These are phyloP conservation scores for Tortricodes alternella DNA, from an alignment of 2,888 invertebrate genomes.

Conservation along the genomic window DNA sequence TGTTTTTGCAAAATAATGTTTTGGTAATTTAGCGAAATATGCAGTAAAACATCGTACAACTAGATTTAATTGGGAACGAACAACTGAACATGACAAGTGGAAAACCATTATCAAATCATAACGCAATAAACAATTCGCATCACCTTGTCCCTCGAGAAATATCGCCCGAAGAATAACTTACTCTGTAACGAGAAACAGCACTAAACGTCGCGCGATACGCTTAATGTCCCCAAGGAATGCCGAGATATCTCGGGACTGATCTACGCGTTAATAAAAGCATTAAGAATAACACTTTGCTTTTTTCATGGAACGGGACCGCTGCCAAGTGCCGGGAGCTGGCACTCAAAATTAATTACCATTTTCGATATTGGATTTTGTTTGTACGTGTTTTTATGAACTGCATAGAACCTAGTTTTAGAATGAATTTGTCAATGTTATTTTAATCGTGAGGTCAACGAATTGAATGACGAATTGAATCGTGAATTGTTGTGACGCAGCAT, in stretches of 20 bases:
- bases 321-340: conserved; percentile 19
- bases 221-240: background rate
- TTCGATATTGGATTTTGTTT: background rate
- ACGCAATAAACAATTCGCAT: background rate
- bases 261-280: conserved; percentile 49
- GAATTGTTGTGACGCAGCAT: no score
- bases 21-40: no score
- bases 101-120: conserved; percentile 3
- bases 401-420: no score
- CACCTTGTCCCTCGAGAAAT: background rate
- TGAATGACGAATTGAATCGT: no score
- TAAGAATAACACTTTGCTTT: conserved; percentile 42
- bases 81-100: background rate
- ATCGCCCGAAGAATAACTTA: background rate
- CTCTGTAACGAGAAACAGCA: background rate
- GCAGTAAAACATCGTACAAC: no score
- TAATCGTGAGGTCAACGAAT: no score
- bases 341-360: background rate
- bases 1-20: no score
- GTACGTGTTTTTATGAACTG: no score
- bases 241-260: background rate
- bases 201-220: conserved; percentile 1
- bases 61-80: background rate
- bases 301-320: background rate
- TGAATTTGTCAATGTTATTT: no score